phyloP scores from a whole-genome alignment of 2,797 vertebrate species.

The Xyrichtys novacula region DNA sequence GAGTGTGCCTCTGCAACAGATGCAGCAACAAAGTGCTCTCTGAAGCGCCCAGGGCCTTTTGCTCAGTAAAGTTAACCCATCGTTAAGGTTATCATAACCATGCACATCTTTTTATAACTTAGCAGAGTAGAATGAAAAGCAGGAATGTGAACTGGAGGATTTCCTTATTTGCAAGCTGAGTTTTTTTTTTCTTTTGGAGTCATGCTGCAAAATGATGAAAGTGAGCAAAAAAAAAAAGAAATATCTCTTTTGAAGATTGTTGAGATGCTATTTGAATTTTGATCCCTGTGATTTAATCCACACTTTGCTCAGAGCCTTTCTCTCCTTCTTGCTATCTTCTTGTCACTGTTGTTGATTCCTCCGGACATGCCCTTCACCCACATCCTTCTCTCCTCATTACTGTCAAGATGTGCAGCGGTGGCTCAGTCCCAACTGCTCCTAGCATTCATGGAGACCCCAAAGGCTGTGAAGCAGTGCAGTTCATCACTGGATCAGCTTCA shows the following conservation, averaged over 20 bases:
- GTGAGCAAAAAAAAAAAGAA: slow-evolving; percentile 22
- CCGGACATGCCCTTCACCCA: slow-evolving; percentile 52
- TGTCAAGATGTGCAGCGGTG: slow-evolving; percentile 46
- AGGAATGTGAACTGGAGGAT: slow-evolving; percentile 49
- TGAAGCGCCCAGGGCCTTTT: slow-evolving; percentile 1
- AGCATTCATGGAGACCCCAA: slow-evolving; percentile 31
- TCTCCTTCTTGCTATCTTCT: slow-evolving; percentile 13
- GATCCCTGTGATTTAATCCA: slow-evolving; percentile 18
- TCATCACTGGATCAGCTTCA: slow-evolving; percentile 29
- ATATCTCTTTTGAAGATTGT: slow-evolving; percentile 13
- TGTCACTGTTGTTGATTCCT: slow-evolving; percentile 35
- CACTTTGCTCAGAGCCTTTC: slow-evolving; percentile 29
- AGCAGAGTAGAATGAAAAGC: slow-evolving; percentile 39
- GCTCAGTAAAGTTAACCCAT: slow-evolving; percentile 14
- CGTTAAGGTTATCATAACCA: slow-evolving; percentile 16
- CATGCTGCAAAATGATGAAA: slow-evolving; percentile 20
- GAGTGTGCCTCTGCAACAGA: slow-evolving; percentile 18
- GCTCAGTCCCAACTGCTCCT: slow-evolving; percentile 27
- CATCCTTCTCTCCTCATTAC: slow-evolving; percentile 57
- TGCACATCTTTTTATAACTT: slow-evolving; percentile 31
- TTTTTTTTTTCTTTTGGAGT: slow-evolving; percentile 62
- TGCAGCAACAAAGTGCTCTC: slow-evolving; percentile 12
- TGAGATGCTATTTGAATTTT: slow-evolving; percentile 35
- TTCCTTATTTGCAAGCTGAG: slow-evolving; percentile 28
- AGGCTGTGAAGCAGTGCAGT: slow-evolving; percentile 25